phyloP scores from a whole-genome alignment of 2,797 vertebrate genomes.

The Megalops cyprinoides region DNA sequence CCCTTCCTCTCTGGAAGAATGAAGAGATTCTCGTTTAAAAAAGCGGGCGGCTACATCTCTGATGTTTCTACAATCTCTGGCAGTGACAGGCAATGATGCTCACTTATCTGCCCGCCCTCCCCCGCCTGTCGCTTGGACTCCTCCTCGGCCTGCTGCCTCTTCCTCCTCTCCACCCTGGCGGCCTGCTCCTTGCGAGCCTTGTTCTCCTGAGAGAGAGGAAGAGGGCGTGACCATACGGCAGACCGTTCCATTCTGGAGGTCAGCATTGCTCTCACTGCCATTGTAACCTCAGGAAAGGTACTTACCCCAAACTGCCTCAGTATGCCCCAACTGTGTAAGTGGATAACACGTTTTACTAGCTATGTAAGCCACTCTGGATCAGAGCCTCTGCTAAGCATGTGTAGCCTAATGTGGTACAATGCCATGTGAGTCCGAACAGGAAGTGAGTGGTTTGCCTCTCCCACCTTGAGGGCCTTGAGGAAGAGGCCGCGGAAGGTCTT shows the following conservation, averaged over 20 bases:
- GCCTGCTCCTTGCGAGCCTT: constrained; percentile 88
- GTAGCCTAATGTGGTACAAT: no score
- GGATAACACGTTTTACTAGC: no score
- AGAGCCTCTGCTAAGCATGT: no score
- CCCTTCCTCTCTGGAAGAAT: constrained; percentile 80
- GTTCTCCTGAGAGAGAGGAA: constrained; percentile 82
- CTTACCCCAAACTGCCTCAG: no score
- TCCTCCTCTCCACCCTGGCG: constrained; percentile 89
- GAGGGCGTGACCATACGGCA: constrained; percentile 19
- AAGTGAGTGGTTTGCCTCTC: background rate
- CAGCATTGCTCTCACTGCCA: no score
- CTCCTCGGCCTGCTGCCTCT: constrained; percentile 89
- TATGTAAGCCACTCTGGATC: no score
- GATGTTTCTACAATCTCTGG: background rate
- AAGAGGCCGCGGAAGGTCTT: constrained; percentile 88
- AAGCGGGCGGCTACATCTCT: no score
- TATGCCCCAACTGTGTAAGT: no score
- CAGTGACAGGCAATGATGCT: no score
- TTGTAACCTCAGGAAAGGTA: no score
- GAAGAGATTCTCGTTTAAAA: background rate
- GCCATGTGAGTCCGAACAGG: background rate
- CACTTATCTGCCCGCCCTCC: constrained; percentile 91
- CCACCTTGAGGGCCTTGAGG: constrained; percentile 87
- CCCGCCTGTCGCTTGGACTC: constrained; percentile 88
- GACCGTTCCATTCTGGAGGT: background rate